Evolutionary conservation across 2,888 invertebrate genomes (phyloP), one percentile per base, ranked within the genome.

Genomic region (Gnatocerus cornutus): DNA sequence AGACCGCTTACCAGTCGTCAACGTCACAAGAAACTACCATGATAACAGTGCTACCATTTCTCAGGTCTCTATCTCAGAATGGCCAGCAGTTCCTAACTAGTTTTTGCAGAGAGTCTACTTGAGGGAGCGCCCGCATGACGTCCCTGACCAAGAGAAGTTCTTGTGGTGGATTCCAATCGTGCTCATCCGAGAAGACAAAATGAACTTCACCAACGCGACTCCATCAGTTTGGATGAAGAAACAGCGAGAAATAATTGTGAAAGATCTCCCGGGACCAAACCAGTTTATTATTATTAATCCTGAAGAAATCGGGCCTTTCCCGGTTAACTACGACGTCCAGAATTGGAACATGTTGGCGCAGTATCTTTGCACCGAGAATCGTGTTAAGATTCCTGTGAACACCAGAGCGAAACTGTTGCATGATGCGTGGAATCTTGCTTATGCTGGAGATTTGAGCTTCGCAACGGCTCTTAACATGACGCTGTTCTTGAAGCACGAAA

Each of bases 291-390:
- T 95, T 63, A 87, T 94, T 0, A 95, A 95, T 84, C 92, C 93
- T 3, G 94, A 94, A 79, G 94, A 95, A 86, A 94, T 94, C 71
- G 94, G 93, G 0, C 93, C 94, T 39, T 94, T 91, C 84, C 92
- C 93, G 2, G 95, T 95, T 0, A 94, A 94, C 80, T 95, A 95
- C 79, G 95, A 95, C 78, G 81, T 85, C 4, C 85, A 87, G 39
- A 95, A 94, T 81, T 95, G 95, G 95, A 88, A 90, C 71, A 87
- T 93, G 76, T 83, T 95, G 3, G 88, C 92, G 0, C 83, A 87
- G 21, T 93, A 87, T 79, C 85, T 94, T 0, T 86, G 86, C 74
- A 88, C 88, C 68, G 85, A 88, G 56, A 83, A 85, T 10, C 84
- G 91, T 0, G 82, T 83, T 0, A 84, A 79, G 9, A 91, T 94